Base-by-base conservation (phyloP, 2,113 vertebrate species). In the Tupaia tana region DNA sequence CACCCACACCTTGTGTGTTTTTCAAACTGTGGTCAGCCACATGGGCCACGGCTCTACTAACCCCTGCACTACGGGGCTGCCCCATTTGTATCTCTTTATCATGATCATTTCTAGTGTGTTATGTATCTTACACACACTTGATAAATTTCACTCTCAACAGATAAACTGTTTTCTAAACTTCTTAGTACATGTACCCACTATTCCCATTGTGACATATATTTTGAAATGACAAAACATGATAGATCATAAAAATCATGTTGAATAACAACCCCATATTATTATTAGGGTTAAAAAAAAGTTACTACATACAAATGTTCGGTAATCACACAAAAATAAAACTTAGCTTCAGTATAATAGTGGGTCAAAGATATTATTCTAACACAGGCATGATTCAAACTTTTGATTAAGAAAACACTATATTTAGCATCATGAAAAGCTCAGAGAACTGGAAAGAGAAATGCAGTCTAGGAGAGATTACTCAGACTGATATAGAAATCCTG, bases 401-500 rank as follows among this genome's bases (percentile, higher is more conserved):
- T 85, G 69, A 93, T 95, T 95, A 79, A 93, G 86, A 95, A 85
- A 80, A 27, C 71, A 71, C 70, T 91, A 56, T 71, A 91, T 70
- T 95, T 66, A 80, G 88, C 95, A 74, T 93, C 87, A 96, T 87
- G 92, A 96, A 95, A 96, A 95, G 85, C 88, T 96, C 75, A 83
- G 70, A 89, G 90, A 95, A 86, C 93, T 96, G 84, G 90, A 97
- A 95, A 96, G 84, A 96, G 86, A 95, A 96, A 96, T 83, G 90
- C 83, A 95, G 84, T 83, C 93, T 91, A 93, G 54, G 88, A 93
- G 78, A 94, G 92, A 93, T 95, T 95, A 95, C 78, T 94, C 94
- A 97, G 90, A 97, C 95, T 95, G 91, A 97, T 94, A 96, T 95
- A 95, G 86, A 93, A 95, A 73, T 94, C 87, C 95, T 96, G 95